Conservation (phyloP, 2,888 invertebrate species). For the Sphecodes monilicornis region DNA sequence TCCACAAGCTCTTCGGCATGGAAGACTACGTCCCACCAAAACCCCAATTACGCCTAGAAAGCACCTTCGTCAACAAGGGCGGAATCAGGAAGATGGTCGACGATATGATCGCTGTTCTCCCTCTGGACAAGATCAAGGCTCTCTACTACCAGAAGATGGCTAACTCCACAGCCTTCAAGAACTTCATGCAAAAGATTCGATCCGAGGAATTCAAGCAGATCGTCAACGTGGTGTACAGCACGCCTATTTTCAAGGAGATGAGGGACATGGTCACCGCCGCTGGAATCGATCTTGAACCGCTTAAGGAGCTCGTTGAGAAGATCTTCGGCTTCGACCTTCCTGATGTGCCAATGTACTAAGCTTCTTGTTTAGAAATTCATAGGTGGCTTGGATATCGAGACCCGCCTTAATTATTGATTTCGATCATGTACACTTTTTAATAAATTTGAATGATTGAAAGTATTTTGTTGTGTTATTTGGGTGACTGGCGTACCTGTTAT, state of each 20-base stretch:
- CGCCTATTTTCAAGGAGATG: conserved; percentile 25
- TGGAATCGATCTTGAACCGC: conserved; percentile 67
- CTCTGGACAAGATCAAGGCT: conserved; percentile 72
- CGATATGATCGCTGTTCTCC: conserved; percentile 73
- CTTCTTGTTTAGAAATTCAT: neutral
- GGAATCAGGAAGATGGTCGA: conserved; percentile 74
- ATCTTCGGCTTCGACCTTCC: conserved; percentile 67
- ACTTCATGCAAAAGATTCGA: conserved; percentile 67
- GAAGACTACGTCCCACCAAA: conserved; percentile 60
- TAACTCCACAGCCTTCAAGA: conserved; percentile 70
- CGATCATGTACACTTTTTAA: neutral
- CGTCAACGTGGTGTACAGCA: conserved; percentile 47
- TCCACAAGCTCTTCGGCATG: conserved; percentile 72
- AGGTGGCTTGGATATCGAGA: neutral
- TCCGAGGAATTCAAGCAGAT: conserved; percentile 69
- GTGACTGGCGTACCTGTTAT: too few relatives aligned
- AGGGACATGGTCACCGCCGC: conserved; percentile 58
- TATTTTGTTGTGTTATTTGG: too few relatives aligned
- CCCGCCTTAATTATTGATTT: neutral
- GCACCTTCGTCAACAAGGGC: conserved; percentile 47
- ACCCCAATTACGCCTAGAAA: too few relatives aligned
- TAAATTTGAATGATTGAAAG: neutral
- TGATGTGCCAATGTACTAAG: neutral
- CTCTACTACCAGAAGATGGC: conserved; percentile 74
- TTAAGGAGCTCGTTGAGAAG: conserved; percentile 48